Evolutionary conservation across 2,113 vertebrate genomes (phyloP).

Genomic region (Lates calcarifer): DNA sequence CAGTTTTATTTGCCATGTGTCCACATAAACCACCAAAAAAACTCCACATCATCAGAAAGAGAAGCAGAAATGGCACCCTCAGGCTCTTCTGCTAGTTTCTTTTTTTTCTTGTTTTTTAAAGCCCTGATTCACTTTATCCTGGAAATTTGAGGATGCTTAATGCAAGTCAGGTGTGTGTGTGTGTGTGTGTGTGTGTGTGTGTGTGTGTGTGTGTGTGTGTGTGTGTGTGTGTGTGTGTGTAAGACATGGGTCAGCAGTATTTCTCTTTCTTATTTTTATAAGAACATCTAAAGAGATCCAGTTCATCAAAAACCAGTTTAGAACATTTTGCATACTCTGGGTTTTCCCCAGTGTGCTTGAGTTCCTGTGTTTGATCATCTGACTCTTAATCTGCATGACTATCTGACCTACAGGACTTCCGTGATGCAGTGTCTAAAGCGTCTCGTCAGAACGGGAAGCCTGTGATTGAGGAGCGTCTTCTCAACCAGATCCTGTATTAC

Average conservation of each 20-base stretch:
- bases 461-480: slow-evolving; percentile 93
- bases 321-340: too few species aligned
- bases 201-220: slow-evolving; percentile 29
- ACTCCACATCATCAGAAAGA: slow-evolving; percentile 60
- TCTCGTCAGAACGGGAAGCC: slow-evolving; percentile 91
- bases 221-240: slow-evolving; percentile 28
- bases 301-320: too few species aligned
- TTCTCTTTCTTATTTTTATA: slow-evolving; percentile 3
- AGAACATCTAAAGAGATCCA: too few species aligned
- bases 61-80: slow-evolving; percentile 14
- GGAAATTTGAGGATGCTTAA: slow-evolving; percentile 21
- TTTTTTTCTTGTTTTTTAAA: background rate
- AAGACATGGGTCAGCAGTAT: slow-evolving; percentile 4
- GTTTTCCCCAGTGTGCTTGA: background rate
- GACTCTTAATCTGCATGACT: background rate
- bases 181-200: slow-evolving; percentile 22
- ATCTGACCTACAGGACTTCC: slow-evolving; percentile 90
- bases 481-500: slow-evolving; percentile 97
- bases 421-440: slow-evolving; percentile 90
- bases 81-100: background rate
- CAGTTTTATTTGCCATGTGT: slow-evolving; percentile 61
- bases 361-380: slow-evolving; percentile 8
- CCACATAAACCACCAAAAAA: slow-evolving; percentile 55
- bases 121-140: slow-evolving; percentile 31
- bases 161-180: slow-evolving; percentile 37